Evolutionary conservation across 2,888 invertebrate species (phyloP), one percentile per base, ranked within the genome.

Genomic region (Rhogogaster chlorosoma): DNA sequence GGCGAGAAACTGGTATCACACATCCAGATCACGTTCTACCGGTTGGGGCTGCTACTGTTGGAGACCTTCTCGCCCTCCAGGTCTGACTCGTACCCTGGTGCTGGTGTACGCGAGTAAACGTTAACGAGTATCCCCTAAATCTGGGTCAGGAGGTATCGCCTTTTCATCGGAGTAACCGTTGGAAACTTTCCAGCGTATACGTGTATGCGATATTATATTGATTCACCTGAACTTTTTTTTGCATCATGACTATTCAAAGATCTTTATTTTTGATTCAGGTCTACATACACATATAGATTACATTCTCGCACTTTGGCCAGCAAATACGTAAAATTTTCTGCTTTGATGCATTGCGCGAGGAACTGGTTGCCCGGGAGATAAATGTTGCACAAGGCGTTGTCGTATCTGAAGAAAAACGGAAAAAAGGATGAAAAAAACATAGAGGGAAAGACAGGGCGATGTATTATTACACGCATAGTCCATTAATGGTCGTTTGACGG

Each of bases 381-480:
- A 67, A 83, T 70, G 42, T 67, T 83, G 83, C 45, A 83, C 83
- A 9, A 67, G 45, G 61, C 53, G 22, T 42, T 38, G 64, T 49
- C 80, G 57, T 57, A 32, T 57, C 22, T 45, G 61, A 26, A 26
- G 22, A 10, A 61, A 26, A n/a, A 61, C 9, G 22, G 26, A 26
- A 61, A 61, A 61, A 26, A 15, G 18, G 18, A 18, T 64, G 15
- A 61, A 67, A 42, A 45, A 83, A 42, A 45, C 26, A 12, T 36
- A 73, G 42, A 49, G n/a, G 71, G 36, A 38, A 70, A 42, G 77
- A 53, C 83, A 86, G 86, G 86, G 87, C 45, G 80, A 32, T 73
- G 57, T 75, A 85, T 87, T 87, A 87, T 88, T 89, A 89, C 89
- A 88, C 87, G 89, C 83, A 86, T 87, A 89, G 71, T 88, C 89